Conservation (phyloP, 2,888 invertebrate species). For the Amphipyra berbera region DNA sequence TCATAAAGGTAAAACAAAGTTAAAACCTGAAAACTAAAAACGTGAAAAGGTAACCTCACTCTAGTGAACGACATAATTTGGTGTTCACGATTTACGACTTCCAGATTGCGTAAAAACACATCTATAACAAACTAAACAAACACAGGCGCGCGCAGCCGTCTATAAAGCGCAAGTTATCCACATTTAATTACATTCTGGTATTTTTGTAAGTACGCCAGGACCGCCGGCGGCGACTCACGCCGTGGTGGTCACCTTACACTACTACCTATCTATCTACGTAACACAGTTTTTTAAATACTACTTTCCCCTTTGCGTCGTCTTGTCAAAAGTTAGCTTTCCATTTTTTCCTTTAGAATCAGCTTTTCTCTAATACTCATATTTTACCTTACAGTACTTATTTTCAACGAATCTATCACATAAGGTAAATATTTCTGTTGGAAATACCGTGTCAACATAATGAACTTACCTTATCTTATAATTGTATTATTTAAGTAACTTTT, state of each 20-base stretch:
- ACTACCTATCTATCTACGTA: conserved; percentile 26
- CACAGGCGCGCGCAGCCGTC: conserved; percentile 86
- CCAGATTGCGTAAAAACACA: conserved; percentile 90
- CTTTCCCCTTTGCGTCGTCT: not conserved
- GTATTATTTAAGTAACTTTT: not conserved
- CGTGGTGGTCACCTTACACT: conserved; percentile 75
- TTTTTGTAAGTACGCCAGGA: conserved; percentile 88
- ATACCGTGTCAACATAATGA: too few relatives aligned
- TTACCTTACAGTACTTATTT: too few relatives aligned
- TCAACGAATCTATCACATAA: too few relatives aligned
- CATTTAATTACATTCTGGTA: conserved; percentile 89
- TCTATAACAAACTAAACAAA: conserved; percentile 89
- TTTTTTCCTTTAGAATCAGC: too few relatives aligned
- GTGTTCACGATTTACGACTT: conserved; percentile 88
- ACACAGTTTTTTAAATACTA: conserved; percentile 17
- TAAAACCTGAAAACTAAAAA: conserved; percentile 47
- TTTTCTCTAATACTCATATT: too few relatives aligned
- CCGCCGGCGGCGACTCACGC: conserved; percentile 83
- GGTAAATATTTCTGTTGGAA: too few relatives aligned
- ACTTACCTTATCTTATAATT: not conserved
- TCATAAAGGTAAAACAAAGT: conserved; percentile 26
- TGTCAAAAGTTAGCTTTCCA: too few relatives aligned
- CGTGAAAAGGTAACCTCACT: conserved; percentile 75
- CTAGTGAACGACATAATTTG: conserved; percentile 88
- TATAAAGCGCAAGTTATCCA: conserved; percentile 89